phyloP scores from a whole-genome alignment of 2,797 vertebrate genomes.

The Anabacerthia variegaticeps region DNA sequence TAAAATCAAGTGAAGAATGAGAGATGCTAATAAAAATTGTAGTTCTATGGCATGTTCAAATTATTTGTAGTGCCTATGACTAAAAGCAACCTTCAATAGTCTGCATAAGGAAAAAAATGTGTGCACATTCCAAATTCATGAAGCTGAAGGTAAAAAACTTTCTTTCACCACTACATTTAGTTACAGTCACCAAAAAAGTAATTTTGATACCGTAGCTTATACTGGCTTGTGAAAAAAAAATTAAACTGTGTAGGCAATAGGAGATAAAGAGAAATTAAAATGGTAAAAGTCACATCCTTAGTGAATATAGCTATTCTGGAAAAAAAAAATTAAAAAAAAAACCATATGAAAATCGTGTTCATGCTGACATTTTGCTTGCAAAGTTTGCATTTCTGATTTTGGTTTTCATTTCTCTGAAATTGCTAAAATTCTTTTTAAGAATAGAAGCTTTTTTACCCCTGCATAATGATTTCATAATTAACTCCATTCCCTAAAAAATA shows the following conservation, averaged over 20 bases:
- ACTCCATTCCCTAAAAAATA: not conserved
- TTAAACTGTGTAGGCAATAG: not conserved
- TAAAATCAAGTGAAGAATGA: not conserved
- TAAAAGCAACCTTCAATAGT: not conserved
- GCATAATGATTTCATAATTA: not conserved
- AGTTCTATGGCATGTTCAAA: not conserved
- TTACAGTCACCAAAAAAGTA: not conserved
- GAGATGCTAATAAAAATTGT: not conserved
- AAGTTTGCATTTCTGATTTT: not conserved
- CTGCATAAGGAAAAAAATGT: not conserved
- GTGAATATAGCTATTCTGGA: not conserved
- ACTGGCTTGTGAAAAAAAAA: not conserved
- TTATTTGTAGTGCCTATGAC: not conserved
- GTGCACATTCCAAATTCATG: not conserved
- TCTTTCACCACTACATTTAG: not conserved
- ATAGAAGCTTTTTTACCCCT: not conserved
- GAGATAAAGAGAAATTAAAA: not conserved
- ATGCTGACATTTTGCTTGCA: not conserved
- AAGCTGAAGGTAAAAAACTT: not conserved
- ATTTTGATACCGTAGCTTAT: not conserved
- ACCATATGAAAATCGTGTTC: not conserved
- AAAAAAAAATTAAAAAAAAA: not conserved
- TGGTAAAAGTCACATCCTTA: not conserved
- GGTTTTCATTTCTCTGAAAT: not conserved
- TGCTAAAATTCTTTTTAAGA: not conserved